These are phyloP conservation scores for Drosophila kanekoi DNA, from an alignment of 2,888 invertebrate genomes.

Conservation along the genomic window DNA sequence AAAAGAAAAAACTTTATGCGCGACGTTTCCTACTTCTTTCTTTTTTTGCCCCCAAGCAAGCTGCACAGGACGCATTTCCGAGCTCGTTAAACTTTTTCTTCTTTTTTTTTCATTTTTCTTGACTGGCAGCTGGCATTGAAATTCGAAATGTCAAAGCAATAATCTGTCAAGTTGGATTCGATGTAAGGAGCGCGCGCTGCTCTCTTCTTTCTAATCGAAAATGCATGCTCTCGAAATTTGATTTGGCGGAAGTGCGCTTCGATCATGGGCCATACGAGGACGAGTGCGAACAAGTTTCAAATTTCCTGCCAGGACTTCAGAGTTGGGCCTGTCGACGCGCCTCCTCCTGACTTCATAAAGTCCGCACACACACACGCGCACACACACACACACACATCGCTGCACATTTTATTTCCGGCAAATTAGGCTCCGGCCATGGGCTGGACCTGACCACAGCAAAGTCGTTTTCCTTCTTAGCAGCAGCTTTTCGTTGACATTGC, in stretches of 20 bases:
- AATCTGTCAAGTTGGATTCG: conserved; percentile 28
- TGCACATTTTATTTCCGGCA: conserved; percentile 80
- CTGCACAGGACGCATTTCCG: conserved; percentile 17
- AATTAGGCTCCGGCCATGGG: conserved; percentile 64
- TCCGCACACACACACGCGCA: conserved; percentile 35
- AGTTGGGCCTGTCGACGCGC: conserved; percentile 29
- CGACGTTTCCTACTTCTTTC: neutral
- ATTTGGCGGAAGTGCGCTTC: conserved; percentile 58
- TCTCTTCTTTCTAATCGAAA: conserved; percentile 38
- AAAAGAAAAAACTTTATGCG: neutral
- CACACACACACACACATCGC: conserved; percentile 59
- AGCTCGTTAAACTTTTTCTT: conserved; percentile 7
- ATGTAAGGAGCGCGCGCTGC: neutral
- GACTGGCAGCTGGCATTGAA: conserved; percentile 34
- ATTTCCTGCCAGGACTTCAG: conserved; percentile 59
- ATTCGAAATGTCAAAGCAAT: conserved; percentile 32
- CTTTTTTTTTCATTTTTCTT: neutral
- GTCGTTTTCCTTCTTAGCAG: conserved; percentile 51
- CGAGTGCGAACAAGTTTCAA: conserved; percentile 69
- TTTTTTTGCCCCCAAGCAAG: neutral
- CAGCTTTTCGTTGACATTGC: conserved; percentile 58
- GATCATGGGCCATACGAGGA: conserved; percentile 13
- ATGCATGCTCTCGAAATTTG: conserved; percentile 56
- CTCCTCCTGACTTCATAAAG: conserved; percentile 61
- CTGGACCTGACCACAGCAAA: conserved; percentile 14